Conservation (phyloP, 2,113 vertebrate species). For the Menura novaehollandiae region DNA sequence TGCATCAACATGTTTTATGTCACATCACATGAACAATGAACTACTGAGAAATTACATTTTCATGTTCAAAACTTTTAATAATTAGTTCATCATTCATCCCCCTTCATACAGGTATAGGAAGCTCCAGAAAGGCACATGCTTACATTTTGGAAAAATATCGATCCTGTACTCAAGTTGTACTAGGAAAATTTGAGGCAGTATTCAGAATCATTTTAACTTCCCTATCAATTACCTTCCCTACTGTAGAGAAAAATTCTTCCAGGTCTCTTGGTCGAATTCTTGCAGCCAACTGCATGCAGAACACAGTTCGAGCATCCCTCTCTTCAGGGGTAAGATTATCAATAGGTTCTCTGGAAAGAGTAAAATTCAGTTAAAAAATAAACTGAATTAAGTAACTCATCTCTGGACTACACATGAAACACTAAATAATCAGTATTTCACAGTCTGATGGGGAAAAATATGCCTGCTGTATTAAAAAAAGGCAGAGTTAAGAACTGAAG, state of each 20-base stretch:
- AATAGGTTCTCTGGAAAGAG: slow-evolving; percentile 80
- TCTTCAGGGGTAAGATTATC: slow-evolving; percentile 96
- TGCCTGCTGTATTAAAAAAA: neutral
- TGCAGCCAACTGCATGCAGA: slow-evolving; percentile 98
- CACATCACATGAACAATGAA: neutral
- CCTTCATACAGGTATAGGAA: neutral
- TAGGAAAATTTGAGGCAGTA: neutral
- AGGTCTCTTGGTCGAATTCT: slow-evolving; percentile 92
- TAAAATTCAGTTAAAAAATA: neutral
- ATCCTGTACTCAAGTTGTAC: neutral
- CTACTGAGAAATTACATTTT: neutral
- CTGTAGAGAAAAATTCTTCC: slow-evolving; percentile 98
- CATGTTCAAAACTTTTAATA: neutral
- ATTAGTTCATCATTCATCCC: neutral
- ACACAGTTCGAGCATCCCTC: slow-evolving; percentile 93
- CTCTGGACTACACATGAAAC: neutral
- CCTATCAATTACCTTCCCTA: slow-evolving; percentile 83
- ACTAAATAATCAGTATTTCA: neutral
- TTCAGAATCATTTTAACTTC: neutral
- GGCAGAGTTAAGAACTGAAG: neutral
- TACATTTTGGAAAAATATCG: neutral
- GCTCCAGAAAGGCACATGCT: neutral
- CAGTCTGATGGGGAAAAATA: neutral
- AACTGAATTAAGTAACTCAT: neutral
- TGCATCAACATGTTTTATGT: neutral